Evolutionary conservation across 2,888 invertebrate species (phyloP).

Genomic region (Onthophagus sagittarius): DNA sequence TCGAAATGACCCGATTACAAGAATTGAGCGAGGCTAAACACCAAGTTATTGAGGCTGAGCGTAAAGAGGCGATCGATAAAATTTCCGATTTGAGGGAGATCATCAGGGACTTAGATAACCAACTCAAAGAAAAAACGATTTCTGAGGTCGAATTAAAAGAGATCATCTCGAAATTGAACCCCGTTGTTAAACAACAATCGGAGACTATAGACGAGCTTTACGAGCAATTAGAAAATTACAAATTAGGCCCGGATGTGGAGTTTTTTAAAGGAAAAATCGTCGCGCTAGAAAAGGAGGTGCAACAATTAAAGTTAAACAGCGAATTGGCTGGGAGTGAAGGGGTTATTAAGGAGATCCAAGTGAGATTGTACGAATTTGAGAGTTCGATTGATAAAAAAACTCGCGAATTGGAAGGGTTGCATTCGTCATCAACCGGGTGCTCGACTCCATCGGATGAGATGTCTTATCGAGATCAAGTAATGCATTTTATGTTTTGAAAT

Average conservation of each 20-base stretch:
- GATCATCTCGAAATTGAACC: constrained; percentile 51
- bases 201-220: constrained; percentile 51
- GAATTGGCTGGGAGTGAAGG: constrained; percentile 47
- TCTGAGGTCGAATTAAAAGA: constrained; percentile 60
- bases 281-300: constrained; percentile 48
- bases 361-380: constrained; percentile 62
- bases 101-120: constrained; percentile 71
- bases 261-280: constrained; percentile 50
- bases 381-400: constrained; percentile 65
- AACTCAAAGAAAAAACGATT: constrained; percentile 64
- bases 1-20: constrained; percentile 63
- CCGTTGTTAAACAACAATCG: constrained; percentile 45
- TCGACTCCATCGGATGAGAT: constrained; percentile 82
- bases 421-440: constrained; percentile 63
- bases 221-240: constrained; percentile 54
- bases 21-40: constrained; percentile 59
- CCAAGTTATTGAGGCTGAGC: constrained; percentile 64
- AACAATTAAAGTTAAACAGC: constrained; percentile 38
- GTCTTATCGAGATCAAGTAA: constrained; percentile 59
- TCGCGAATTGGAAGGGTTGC: constrained; percentile 67
- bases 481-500: background rate
- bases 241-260: constrained; percentile 45
- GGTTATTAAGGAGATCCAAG: constrained; percentile 45
- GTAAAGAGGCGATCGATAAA: constrained; percentile 73
- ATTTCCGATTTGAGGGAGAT: constrained; percentile 71